Conservation (phyloP, 1,140 invertebrate species). For the Drosophila hydei region DNA sequence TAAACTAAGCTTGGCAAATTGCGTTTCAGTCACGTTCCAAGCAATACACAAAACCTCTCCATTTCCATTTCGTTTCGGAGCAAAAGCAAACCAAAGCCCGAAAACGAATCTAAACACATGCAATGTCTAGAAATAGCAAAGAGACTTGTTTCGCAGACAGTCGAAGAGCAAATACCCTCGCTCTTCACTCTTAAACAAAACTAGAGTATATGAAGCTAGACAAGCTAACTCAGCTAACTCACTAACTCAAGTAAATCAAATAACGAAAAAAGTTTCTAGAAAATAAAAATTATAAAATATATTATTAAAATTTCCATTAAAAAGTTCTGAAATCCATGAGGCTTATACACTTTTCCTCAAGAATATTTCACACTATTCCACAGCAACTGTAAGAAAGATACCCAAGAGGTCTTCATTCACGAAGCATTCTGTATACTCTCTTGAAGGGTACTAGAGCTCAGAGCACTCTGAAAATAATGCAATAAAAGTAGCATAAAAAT, state of each 20-base stretch:
- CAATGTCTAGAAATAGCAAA: slow-evolving; percentile 36
- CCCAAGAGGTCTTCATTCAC: neutral
- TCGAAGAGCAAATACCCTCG: slow-evolving; percentile 5
- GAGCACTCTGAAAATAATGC: slow-evolving; percentile 73
- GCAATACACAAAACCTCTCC: slow-evolving; percentile 65
- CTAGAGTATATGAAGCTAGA: too few relatives aligned
- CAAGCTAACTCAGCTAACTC: too few relatives aligned
- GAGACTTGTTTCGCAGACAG: neutral
- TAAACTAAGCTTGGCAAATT: slow-evolving; percentile 76
- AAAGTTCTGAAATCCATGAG: too few relatives aligned
- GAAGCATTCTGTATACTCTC: neutral
- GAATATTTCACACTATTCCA: too few relatives aligned
- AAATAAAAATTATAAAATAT: neutral
- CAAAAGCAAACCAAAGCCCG: slow-evolving; percentile 47
- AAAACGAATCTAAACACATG: slow-evolving; percentile 58
- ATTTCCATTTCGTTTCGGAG: slow-evolving; percentile 53
- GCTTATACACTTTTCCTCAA: too few relatives aligned
- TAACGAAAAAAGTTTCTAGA: too few relatives aligned
- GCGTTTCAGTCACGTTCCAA: slow-evolving; percentile 75
- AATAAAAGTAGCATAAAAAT: slow-evolving; percentile 79
- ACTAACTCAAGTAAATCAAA: too few relatives aligned
- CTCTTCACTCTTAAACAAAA: too few relatives aligned
- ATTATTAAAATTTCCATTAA: too few relatives aligned
- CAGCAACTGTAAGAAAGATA: too few relatives aligned
- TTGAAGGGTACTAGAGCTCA: slow-evolving; percentile 4